These are phyloP conservation scores for Camponotus pennsylvanicus DNA, from an alignment of 1,140 invertebrate genomes.

Conservation along the genomic window DNA sequence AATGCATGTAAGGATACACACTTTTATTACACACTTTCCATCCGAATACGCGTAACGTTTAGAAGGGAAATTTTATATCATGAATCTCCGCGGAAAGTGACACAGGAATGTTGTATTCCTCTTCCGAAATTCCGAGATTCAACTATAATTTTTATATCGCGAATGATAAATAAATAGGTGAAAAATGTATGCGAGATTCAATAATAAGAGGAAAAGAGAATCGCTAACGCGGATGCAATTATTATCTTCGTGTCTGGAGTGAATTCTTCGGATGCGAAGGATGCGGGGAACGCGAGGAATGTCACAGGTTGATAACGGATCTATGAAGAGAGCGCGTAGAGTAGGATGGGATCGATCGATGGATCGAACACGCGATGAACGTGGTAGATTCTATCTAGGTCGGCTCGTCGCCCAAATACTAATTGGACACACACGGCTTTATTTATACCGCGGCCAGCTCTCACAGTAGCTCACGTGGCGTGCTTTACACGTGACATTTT, in stretches of 20 bases:
- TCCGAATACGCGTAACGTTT: too few relatives aligned
- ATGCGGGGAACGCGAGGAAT: slow-evolving; percentile 54
- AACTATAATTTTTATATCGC: too few relatives aligned
- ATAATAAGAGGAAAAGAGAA: neutral
- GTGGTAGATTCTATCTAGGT: slow-evolving; percentile 62
- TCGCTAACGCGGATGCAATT: neutral
- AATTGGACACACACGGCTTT: slow-evolving; percentile 70
- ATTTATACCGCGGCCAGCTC: slow-evolving; percentile 69
- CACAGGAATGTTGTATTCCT: too few relatives aligned
- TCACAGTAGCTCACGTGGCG: slow-evolving; percentile 69
- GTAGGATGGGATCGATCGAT: neutral
- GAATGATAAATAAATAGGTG: too few relatives aligned
- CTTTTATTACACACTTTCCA: neutral
- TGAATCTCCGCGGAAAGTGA: neutral
- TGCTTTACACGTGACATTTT: slow-evolving; percentile 63
- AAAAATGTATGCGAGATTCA: too few relatives aligned
- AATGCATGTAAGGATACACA: neutral
- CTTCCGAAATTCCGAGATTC: neutral
- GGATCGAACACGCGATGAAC: slow-evolving; percentile 43
- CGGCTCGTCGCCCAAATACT: slow-evolving; percentile 64
- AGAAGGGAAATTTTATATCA: too few relatives aligned
- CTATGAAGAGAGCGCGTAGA: neutral
- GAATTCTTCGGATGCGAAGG: neutral
- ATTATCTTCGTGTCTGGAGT: neutral
- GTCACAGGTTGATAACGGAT: slow-evolving; percentile 60